Evolutionary conservation across 2,888 invertebrate genomes (phyloP).

Genomic region (Horisme vitalbata): DNA sequence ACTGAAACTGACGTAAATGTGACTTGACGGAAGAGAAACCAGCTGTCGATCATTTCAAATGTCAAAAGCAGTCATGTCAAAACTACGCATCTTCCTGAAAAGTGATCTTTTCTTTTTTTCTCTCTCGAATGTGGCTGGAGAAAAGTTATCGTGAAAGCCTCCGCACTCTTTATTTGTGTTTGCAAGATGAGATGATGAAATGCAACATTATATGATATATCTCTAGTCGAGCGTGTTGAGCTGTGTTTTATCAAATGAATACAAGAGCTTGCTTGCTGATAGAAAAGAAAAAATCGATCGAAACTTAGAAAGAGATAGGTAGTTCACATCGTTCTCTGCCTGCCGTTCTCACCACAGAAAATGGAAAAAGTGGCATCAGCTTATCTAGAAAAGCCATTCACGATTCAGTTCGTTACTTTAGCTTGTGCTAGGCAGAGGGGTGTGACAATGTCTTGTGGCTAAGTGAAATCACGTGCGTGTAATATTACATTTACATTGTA

Average conservation of each 20-base stretch:
- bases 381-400: conserved; percentile 27
- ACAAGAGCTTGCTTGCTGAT: too few species aligned
- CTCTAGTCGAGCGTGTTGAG: too few species aligned
- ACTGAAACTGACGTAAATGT: conserved; percentile 44
- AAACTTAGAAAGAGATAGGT: conserved; percentile 37
- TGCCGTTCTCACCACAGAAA: conserved; percentile 37
- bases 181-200: too few species aligned
- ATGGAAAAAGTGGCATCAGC: conserved; percentile 19
- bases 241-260: too few species aligned
- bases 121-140: too few species aligned
- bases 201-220: too few species aligned
- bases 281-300: conserved; percentile 3
- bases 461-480: conserved; percentile 57
- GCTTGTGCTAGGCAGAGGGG: conserved; percentile 45
- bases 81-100: too few species aligned
- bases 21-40: background rate
- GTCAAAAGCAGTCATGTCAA: background rate
- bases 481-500: background rate
- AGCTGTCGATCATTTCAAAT: conserved; percentile 8
- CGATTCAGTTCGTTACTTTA: conserved; percentile 57
- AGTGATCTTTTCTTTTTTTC: too few species aligned
- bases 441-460: conserved; percentile 44
- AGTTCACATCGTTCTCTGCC: conserved; percentile 50
- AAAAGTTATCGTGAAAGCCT: too few species aligned
- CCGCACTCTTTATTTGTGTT: too few species aligned